Evolutionary conservation across 2,113 vertebrate species (phyloP), one percentile per base, ranked within the genome.

Genomic region (Pholis gunnellus): DNA sequence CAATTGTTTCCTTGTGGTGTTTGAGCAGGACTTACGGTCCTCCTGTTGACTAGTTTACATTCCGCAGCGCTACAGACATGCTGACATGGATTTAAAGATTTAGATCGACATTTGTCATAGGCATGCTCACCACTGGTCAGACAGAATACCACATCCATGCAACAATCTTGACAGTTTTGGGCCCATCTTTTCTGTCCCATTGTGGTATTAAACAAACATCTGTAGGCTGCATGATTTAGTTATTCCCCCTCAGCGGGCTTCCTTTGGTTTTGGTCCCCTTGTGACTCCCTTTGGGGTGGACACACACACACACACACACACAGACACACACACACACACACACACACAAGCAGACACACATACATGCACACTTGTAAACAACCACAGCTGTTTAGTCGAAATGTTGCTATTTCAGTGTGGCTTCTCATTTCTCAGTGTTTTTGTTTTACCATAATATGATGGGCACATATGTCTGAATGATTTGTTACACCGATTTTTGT

Each of bases 181-280:
- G 78, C 38, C 65, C 71, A 36, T 88, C 31, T 78, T 72, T 78
- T 81, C 57, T 14, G 56, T 83, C 78, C 83, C 52, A 65, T 78
- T 56, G 64, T 80, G 79, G 72, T 83, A 75, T 89, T 91, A 84
- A 81, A 76, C 85, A 78, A 91, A 92, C 86, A 91, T 92, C 90
- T 94, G 92, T 83, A 71, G 81, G 81, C 90, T 84, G 74, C 48
- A 56, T 89, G 78, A 91, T 91, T 82, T 75, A 86, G 83, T 92
- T 88, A 90, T 92, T 86, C 88, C 87, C 71, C 87, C 83, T 88
- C 78, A 89, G 83, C 84, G 81, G 88, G 57, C 72, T 93, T 72
- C 81, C 80, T 89, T 88, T 83, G 85, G 79, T 87, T 87, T 79
- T 40, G 79, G 74, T 71, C 82, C 86, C 88, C 65, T 85, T 85